Conservation (phyloP, 2,797 vertebrate species). For the Acanthopagrus latus region DNA sequence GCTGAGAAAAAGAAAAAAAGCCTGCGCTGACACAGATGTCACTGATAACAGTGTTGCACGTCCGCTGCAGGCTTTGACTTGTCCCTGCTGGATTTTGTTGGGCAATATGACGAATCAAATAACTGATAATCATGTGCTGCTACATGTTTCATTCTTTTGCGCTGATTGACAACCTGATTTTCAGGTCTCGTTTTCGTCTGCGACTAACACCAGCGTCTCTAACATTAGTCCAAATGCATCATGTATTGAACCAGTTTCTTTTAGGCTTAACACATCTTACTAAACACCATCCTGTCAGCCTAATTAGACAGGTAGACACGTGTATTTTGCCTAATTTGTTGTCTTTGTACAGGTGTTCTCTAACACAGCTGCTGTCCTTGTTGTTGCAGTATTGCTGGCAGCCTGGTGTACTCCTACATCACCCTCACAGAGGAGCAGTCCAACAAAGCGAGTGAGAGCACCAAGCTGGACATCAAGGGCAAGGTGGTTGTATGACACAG, state of each 20-base stretch:
- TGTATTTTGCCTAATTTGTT: neutral
- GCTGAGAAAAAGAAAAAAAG: neutral
- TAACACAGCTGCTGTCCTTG: constrained; percentile 23
- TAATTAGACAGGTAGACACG: neutral
- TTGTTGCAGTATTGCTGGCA: constrained; percentile 92
- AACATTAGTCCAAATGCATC: neutral
- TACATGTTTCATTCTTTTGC: constrained; percentile 16
- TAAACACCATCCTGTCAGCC: no score
- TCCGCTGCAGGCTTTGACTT: neutral
- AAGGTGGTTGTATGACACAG: constrained; percentile 82
- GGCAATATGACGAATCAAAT: neutral
- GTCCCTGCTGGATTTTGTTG: constrained; percentile 33
- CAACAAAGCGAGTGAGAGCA: constrained; percentile 87
- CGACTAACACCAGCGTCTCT: neutral
- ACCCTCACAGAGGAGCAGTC: constrained; percentile 93
- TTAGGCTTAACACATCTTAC: neutral
- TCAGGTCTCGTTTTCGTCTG: neutral
- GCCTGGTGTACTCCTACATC: constrained; percentile 97
- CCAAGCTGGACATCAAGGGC: constrained; percentile 83
- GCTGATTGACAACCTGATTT: neutral
- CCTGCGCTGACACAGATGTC: neutral
- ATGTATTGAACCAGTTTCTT: neutral
- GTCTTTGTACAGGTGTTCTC: neutral
- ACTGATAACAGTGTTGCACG: neutral
- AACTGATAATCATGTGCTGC: constrained; percentile 1